These are phyloP conservation scores for Cirrhinus molitorella DNA, from an alignment of 2,797 vertebrate species.

Conservation along the genomic window DNA sequence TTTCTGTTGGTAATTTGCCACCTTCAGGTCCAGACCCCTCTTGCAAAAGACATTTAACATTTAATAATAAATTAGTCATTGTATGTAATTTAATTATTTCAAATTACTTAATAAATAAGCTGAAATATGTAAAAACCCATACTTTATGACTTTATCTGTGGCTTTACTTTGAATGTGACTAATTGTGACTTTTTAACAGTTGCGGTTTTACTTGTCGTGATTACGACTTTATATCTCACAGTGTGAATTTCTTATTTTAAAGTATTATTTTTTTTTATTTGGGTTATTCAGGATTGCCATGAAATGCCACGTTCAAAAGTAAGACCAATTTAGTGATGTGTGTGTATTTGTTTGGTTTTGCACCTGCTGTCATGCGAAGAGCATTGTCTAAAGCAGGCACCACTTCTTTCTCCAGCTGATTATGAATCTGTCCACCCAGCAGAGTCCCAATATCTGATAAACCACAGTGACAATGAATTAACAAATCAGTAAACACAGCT, in stretches of 20 bases:
- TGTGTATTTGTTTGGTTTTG: conserved; percentile 21
- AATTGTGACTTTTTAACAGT: not conserved
- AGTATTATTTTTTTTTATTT: no score
- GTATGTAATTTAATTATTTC: not conserved
- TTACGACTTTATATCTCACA: not conserved
- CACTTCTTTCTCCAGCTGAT: conserved; percentile 85
- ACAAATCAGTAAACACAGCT: not conserved
- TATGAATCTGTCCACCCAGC: conserved; percentile 86
- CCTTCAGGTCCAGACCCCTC: not conserved
- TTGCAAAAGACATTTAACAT: not conserved
- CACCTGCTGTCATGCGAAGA: conserved; percentile 89
- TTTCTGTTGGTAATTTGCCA: not conserved
- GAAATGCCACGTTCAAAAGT: not conserved
- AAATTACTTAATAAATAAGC: no score
- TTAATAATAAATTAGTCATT: not conserved
- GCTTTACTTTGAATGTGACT: not conserved
- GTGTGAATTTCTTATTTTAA: not conserved
- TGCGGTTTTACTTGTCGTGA: not conserved
- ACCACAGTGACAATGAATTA: conserved; percentile 43
- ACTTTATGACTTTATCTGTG: not conserved
- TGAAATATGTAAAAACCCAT: not conserved
- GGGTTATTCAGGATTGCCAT: not conserved
- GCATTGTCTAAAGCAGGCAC: conserved; percentile 86
- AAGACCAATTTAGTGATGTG: not conserved
- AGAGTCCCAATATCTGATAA: conserved; percentile 85